Evolutionary conservation across 2,888 invertebrate genomes (phyloP), one percentile per base, ranked within the genome.

Genomic region (Drepana falcataria): DNA sequence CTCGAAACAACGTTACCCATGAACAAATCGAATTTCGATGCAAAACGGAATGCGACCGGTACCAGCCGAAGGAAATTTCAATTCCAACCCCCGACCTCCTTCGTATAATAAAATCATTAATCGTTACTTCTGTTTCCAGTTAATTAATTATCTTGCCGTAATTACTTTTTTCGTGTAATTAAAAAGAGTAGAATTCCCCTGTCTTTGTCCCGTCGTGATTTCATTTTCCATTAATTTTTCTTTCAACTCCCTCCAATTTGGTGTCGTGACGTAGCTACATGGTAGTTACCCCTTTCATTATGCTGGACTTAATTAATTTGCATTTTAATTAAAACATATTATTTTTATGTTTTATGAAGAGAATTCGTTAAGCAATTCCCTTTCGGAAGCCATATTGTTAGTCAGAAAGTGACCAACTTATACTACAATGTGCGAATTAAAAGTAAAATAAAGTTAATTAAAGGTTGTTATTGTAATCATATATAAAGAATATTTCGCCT

Each of bases 221-320:
- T 89, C 88, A 87, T 89, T 90, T 91, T 89, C 85, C 86, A 91
- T 90, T 90, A 90, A 88, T 90, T 90, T 90, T 89, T 90, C 89
- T 90, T 91, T 89, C 83, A 80, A 79, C 92, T 92, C 86, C 93
- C 93, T 94, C 93, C 94, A 87, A 90, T 89, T 91, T 87, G 84
- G 81, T 83, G 83, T 85, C 83, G 87, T 86, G 84, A 83, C 84
- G 81, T 76, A 77, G 82, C 76, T 83, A 87, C 84, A 86, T 84
- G 81, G 84, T 85, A 83, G 83, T 83, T 86, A 91, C 89, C 86
- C 88, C 88, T 90, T 91, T 85, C 82, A 86, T 87, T 87, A 83
- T 82, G 72, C 83, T 83, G 85, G 87, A 87, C 87, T 86, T 86
- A 87, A 88, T 86, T 86, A 90, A 89, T 87, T 87, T 84, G 81